Evolutionary conservation across 2,797 vertebrate genomes (phyloP), one percentile per base, ranked within the genome.

Genomic region (Poeciliopsis presidionis): DNA sequence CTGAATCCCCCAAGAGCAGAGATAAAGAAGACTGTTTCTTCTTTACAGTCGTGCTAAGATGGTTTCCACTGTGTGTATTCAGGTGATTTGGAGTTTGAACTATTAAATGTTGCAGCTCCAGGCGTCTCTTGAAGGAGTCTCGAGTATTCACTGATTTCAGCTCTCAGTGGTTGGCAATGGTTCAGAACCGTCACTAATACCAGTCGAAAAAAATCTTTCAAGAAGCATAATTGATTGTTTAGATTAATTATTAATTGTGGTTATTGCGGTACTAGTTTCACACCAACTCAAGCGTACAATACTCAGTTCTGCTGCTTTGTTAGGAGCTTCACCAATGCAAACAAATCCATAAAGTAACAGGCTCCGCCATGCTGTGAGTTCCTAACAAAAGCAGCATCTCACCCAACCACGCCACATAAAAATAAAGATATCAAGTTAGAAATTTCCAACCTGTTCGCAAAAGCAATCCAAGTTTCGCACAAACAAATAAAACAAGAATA

Each of bases 401-500:
- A 70, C 18, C 33, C 25, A 51, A 51, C 30, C 20, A 41, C 20
- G 41, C 20, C 25, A 13, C 20, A 63, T 49, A 25, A 28, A 69
- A 22, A 74, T 71, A 72, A 59, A 30, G 3, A 6, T 55, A 6
- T 25, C 5, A 20, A 55, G n/a, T 12, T 65, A 53, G 39, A 80
- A 47, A 77, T 72, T 43, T 43, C 46, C 20, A 47, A 72, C 8
- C 36, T 25, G 39, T 57, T 53, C 12, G 55, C 36, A 25, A 73
- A 45, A 74, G 65, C 30, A 65, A 79, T 73, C 39, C 65, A 69
- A 69, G 22, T 25, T 13, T n/a, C n/a, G 65, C 39, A 22, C 39
- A 69, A 41, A 13, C 65, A 69, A 69, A 43, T 33, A 69, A 43
- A 69, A n/a, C 65, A 43, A 67, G 20, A 41, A 43, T 12, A 67